phyloP scores from a whole-genome alignment of 2,113 vertebrate genomes.

The Chrysemys picta region DNA sequence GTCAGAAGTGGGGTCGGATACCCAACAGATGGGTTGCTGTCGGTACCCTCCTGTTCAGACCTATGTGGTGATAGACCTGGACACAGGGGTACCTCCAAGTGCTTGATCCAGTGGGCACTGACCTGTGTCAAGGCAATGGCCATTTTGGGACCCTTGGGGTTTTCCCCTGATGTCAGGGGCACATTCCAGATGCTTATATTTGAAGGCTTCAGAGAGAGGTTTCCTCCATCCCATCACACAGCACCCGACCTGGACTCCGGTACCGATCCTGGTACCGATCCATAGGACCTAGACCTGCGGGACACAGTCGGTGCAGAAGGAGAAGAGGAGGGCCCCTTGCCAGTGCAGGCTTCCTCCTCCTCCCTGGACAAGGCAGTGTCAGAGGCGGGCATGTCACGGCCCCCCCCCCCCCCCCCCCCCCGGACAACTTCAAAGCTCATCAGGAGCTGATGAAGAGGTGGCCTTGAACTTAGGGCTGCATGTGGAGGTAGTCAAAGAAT shows the following conservation, averaged over 20 bases:
- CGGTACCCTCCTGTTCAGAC: background rate
- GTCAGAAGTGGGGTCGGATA: background rate
- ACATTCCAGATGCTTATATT: background rate
- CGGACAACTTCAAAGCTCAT: background rate
- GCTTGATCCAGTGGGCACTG: no score
- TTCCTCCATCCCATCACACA: background rate
- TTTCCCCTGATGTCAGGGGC: background rate
- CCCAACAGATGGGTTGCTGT: background rate
- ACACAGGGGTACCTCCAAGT: background rate
- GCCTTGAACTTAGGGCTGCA: background rate
- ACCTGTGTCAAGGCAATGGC: background rate
- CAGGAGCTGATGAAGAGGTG: background rate
- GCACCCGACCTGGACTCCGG: background rate
- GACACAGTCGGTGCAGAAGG: background rate
- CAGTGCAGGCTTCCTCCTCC: background rate
- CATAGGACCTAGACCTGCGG: background rate
- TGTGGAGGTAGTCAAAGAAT: background rate
- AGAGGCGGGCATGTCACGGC: no score
- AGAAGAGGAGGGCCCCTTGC: background rate
- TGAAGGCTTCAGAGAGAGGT: background rate
- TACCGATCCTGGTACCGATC: background rate
- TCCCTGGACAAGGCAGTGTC: no score
- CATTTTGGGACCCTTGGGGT: background rate
- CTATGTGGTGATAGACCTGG: background rate
- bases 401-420: fast-evolving